phyloP scores from a whole-genome alignment of 2,797 vertebrate species.

The Liparis tanakae region DNA sequence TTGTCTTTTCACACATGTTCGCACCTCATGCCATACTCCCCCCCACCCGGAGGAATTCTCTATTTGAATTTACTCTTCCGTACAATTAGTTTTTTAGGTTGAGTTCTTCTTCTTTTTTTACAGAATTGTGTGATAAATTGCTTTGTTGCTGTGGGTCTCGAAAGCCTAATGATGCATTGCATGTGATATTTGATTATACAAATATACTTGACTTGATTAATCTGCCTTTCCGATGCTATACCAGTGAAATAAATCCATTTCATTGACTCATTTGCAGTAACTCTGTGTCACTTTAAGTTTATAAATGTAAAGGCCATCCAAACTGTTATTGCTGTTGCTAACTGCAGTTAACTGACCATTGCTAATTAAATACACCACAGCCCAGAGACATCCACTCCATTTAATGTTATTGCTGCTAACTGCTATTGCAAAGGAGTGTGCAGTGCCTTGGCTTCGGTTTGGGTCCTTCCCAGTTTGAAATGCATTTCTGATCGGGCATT shows the following conservation, averaged over 20 bases:
- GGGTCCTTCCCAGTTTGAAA: background rate
- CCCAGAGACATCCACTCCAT: background rate
- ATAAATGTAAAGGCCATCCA: constrained; percentile 14
- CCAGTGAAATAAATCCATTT: background rate
- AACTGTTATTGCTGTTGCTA: background rate
- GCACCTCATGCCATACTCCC: background rate
- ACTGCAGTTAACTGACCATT: constrained; percentile 10
- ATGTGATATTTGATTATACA: background rate
- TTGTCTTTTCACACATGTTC: background rate
- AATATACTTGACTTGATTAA: background rate
- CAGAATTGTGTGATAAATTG: background rate
- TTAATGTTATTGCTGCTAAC: background rate
- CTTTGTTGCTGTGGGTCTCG: background rate
- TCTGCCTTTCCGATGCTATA: background rate
- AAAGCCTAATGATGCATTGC: background rate
- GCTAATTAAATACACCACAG: background rate
- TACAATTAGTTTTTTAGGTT: constrained; percentile 5
- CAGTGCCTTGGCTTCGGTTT: background rate
- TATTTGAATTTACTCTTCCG: constrained; percentile 22
- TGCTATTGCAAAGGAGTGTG: background rate
- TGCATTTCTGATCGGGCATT: background rate
- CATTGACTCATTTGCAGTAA: background rate
- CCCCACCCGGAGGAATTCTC: background rate
- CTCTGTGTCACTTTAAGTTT: constrained; percentile 4
- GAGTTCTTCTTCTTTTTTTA: background rate